Conservation (phyloP, 2,113 vertebrate genomes). For the Gnathonemus longibarbis region DNA sequence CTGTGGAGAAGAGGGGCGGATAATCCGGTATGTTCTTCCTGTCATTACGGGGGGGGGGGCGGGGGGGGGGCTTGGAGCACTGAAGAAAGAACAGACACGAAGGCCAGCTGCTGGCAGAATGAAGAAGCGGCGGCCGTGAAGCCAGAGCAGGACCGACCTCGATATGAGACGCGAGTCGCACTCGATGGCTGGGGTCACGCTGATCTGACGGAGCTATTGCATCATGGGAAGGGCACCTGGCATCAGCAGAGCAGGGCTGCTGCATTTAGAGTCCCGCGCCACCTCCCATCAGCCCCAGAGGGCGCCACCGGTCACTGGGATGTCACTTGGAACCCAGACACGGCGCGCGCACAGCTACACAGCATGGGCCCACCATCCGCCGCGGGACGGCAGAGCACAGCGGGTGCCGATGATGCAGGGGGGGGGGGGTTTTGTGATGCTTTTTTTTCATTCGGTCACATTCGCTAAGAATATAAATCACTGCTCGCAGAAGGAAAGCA, state of each 20-base stretch:
- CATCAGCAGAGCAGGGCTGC: slow-evolving; percentile 24
- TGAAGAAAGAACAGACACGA: neutral
- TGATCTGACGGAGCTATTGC: slow-evolving; percentile 48
- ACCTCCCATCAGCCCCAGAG: neutral
- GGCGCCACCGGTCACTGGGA: neutral
- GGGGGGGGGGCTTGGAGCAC: neutral
- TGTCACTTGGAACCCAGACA: neutral
- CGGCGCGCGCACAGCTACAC: no score
- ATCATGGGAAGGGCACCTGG: slow-evolving; percentile 33
- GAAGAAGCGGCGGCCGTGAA: neutral
- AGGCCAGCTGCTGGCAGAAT: neutral
- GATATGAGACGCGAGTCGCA: slow-evolving; percentile 20
- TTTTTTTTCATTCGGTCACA: neutral
- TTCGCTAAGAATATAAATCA: neutral
- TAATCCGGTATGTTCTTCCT: neutral
- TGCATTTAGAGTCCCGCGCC: neutral
- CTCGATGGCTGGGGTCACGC: slow-evolving; percentile 33
- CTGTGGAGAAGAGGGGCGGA: neutral
- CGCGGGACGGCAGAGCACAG: neutral
- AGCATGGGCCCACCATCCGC: neutral
- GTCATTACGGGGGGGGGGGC: neutral
- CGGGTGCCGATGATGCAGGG: neutral
- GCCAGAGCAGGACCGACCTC: neutral
- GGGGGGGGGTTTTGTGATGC: neutral
- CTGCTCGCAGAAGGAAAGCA: neutral